A percentile compares a stretch with the other conserved stretches of the same genome.
Conservation (phyloP, 2,888 invertebrate genomes). For the Polylopha cassiicola region DNA sequence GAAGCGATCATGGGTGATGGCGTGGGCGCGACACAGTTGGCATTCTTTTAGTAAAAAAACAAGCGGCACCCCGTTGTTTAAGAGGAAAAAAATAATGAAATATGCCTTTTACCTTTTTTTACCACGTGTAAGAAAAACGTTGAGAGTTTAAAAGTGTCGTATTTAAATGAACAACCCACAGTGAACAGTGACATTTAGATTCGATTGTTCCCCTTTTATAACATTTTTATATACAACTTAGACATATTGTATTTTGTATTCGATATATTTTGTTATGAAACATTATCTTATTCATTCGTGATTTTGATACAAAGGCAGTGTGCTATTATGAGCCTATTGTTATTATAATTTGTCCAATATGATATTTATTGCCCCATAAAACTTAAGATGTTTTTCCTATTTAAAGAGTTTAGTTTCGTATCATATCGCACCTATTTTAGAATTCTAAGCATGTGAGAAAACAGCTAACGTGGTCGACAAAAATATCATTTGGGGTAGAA, state of each 20-base stretch:
- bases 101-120: slow-evolving; percentile 65
- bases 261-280: slow-evolving; percentile 9
- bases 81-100: slow-evolving; percentile 71
- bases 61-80: slow-evolving; percentile 72
- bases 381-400: slow-evolving; percentile 46
- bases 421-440: slow-evolving; percentile 13
- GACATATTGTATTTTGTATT: slow-evolving; percentile 11
- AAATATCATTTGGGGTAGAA: slow-evolving; percentile 62
- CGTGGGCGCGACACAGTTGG: slow-evolving; percentile 64
- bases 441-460: slow-evolving; percentile 65
- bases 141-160: slow-evolving; percentile 58
- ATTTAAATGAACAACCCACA: slow-evolving; percentile 54
- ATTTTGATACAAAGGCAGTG: slow-evolving; percentile 8
- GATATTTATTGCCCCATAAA: slow-evolving; percentile 38
- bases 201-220: slow-evolving; percentile 20
- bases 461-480: slow-evolving; percentile 53
- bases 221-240: slow-evolving; percentile 9
- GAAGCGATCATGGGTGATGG: slow-evolving; percentile 61
- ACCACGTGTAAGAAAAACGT: slow-evolving; percentile 46
- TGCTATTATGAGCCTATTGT: slow-evolving; percentile 9
- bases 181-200: slow-evolving; percentile 44
- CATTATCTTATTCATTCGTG: slow-evolving; percentile 13
- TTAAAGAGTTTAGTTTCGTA: slow-evolving; percentile 4
- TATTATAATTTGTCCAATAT: slow-evolving; percentile 13
- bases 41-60: slow-evolving; percentile 64